These are phyloP conservation scores for Epinotia demarniana DNA, from an alignment of 2,888 invertebrate genomes.

Conservation along the genomic window DNA sequence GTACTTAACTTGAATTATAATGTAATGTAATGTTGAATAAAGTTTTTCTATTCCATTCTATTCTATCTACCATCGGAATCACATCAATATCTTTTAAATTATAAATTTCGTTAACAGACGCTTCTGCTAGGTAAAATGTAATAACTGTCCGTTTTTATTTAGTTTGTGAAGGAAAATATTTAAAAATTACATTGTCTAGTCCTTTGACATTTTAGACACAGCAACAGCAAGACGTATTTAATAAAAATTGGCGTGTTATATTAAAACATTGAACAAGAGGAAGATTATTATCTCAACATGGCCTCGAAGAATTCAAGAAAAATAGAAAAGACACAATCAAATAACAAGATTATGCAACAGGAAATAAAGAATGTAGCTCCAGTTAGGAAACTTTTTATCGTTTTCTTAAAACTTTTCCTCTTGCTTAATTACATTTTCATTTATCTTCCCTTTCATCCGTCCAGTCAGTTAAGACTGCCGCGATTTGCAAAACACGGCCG, in stretches of 20 bases:
- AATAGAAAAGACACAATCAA: constrained; percentile 61
- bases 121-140: too few relatives aligned
- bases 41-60: too few relatives aligned
- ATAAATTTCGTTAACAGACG: too few relatives aligned
- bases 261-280: not conserved
- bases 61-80: too few relatives aligned
- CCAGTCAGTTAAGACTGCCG: constrained; percentile 53
- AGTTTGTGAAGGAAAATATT: too few relatives aligned
- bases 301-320: constrained; percentile 55
- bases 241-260: not conserved
- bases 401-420: constrained; percentile 74
- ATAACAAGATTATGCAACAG: constrained; percentile 69
- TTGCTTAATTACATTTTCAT: constrained; percentile 81
- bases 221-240: not conserved
- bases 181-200: too few relatives aligned
- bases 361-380: constrained; percentile 74
- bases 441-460: constrained; percentile 72
- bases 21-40: too few relatives aligned
- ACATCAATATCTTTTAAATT: too few relatives aligned
- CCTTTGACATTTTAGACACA: not conserved
- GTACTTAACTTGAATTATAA: too few relatives aligned
- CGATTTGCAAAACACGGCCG: constrained; percentile 54
- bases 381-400: constrained; percentile 74
- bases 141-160: too few relatives aligned
- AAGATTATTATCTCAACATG: not conserved